These are phyloP conservation scores for Anarrhichthys ocellatus DNA, from an alignment of 2,113 vertebrate genomes.

Conservation along the genomic window DNA sequence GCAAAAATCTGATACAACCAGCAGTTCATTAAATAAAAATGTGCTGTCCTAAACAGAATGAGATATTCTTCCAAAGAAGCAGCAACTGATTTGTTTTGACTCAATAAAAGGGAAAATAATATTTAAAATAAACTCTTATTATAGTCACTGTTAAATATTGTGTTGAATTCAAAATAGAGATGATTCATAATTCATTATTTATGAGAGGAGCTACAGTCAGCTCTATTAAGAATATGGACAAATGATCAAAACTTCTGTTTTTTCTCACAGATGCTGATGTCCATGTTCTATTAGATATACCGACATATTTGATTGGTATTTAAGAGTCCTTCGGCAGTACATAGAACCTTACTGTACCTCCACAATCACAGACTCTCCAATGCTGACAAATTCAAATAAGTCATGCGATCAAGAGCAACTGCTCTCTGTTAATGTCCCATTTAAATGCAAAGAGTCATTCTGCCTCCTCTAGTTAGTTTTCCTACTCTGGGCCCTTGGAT, in stretches of 20 bases:
- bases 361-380: slow-evolving; percentile 25
- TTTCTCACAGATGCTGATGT: not conserved
- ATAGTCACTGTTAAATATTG: not conserved
- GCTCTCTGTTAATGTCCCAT: slow-evolving; percentile 76
- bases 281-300: not conserved
- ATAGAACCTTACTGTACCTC: slow-evolving; percentile 27
- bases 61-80: not conserved
- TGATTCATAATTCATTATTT: not conserved
- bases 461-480: slow-evolving; percentile 56
- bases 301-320: not conserved
- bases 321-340: not conserved
- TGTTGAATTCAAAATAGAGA: not conserved
- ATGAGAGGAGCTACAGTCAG: not conserved
- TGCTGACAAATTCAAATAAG: slow-evolving; percentile 55
- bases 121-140: not conserved
- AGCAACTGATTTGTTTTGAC: not conserved
- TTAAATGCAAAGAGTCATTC: slow-evolving; percentile 82
- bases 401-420: slow-evolving; percentile 54
- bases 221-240: not conserved
- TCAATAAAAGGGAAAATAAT: not conserved
- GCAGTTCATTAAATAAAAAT: not conserved
- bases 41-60: not conserved
- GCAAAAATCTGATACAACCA: not conserved
- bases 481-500: slow-evolving; percentile 46
- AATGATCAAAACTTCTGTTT: not conserved